Evolutionary conservation across 1,140 invertebrate genomes (phyloP), one percentile per base, ranked within the genome.

Genomic region (Proales similis): DNA sequence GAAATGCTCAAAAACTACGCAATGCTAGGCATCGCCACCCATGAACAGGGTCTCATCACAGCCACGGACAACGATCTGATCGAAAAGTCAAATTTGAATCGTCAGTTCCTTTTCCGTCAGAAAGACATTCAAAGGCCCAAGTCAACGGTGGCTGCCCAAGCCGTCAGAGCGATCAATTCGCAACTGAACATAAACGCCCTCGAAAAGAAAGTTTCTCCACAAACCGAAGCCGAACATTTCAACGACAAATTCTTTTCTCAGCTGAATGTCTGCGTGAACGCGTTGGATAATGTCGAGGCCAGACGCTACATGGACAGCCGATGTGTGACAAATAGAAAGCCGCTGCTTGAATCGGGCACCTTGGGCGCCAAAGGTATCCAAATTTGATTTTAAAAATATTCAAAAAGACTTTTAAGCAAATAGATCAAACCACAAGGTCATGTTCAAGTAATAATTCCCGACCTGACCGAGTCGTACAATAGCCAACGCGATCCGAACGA

Each of bases 401-500:
- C n/a, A n/a, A n/a, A n/a, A n/a, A n/a, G n/a, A n/a, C n/a, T n/a
- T n/a, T n/a, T n/a, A n/a, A n/a, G n/a, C n/a, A n/a, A n/a, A n/a
- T n/a, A n/a, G n/a, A n/a, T n/a, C n/a, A n/a, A n/a, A n/a, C n/a
- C n/a, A n/a, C n/a, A n/a, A 48, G 66, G 65, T 11, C 65, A 67
- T 57, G 46, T 65, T n/a, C 66, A 67, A 47, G 66, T 67, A 39
- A 45, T 67, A 26, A n/a, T 67, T 2, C 66, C 66, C 20, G 36
- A 63, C 61, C 26, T 60, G 19, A 65, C 66, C 12, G 64, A 67
- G 20, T 43, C 29, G 4, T 48, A 48, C 17, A 32, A 36, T 24
- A 62, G 65, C 12, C 66, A 75, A 71, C 66, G 65, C 64, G 74
- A 77, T 65, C 74, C 75, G 6, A 65, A 64, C 19, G 73, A 76